Percentiles rank a stretch among this genome's conserved stretches.
Conservation (phyloP, 23 tunicate genomes). For the Ascidia mentula region DNA sequence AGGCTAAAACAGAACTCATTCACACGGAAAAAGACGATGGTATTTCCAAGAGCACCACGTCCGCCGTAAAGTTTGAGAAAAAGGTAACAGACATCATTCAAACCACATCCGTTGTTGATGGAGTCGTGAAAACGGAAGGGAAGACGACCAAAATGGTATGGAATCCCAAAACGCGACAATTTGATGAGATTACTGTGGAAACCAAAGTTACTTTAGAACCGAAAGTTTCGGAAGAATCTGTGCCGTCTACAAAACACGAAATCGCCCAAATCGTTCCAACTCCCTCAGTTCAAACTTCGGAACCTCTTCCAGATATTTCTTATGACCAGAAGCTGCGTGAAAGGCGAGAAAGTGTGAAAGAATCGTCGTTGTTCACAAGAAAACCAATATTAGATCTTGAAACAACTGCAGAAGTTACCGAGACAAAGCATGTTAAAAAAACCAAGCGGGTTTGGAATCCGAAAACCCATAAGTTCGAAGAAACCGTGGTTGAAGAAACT, state of each 20-base stretch:
- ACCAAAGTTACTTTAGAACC: not conserved
- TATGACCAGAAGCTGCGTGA: not conserved
- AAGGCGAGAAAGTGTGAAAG: not conserved
- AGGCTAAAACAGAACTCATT: too few relatives aligned
- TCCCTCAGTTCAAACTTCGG: not conserved
- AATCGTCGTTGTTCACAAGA: not conserved
- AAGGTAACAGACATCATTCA: not conserved
- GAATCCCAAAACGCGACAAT: conserved; percentile 18
- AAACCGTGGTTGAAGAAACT: conserved; percentile 36
- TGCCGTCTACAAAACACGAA: not conserved
- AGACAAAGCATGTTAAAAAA: conserved; percentile 14
- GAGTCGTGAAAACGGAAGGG: not conserved
- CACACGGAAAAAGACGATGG: not conserved
- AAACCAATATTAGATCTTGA: not conserved
- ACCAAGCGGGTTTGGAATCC: conserved; percentile 44
- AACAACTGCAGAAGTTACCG: not conserved
- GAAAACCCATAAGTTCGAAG: conserved; percentile 24
- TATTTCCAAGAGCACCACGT: not conserved
- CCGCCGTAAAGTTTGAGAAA: not conserved
- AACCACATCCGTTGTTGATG: not conserved
- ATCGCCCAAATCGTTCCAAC: not conserved
- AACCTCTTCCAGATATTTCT: not conserved
- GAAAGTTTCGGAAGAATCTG: not conserved
- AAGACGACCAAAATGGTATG: not conserved
- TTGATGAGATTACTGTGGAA: not conserved